These are phyloP conservation scores for Columba janthina DNA, from an alignment of 2,113 vertebrate genomes.

Conservation along the genomic window DNA sequence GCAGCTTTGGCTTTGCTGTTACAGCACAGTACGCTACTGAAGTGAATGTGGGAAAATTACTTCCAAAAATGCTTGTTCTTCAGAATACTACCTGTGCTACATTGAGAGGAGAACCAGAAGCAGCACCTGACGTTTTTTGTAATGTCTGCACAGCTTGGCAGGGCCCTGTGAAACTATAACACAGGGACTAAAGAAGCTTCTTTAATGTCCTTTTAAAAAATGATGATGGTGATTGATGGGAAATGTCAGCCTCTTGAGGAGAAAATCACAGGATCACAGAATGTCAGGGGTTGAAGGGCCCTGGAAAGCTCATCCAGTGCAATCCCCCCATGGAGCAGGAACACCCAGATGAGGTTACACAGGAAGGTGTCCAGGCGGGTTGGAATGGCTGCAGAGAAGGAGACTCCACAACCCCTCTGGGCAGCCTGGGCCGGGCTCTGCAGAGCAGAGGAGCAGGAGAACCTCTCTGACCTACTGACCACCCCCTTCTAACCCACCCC, in stretches of 20 bases:
- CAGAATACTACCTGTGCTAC: rapidly evolving
- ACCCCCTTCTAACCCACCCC: too few relatives aligned
- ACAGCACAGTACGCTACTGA: neutral
- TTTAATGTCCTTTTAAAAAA: neutral
- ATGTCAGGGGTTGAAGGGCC: too few relatives aligned
- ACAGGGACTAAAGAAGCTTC: neutral
- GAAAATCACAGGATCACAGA: neutral
- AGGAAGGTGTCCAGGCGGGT: too few relatives aligned
- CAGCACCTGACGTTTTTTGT: neutral
- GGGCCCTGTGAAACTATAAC: neutral
- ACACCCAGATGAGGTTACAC: too few relatives aligned
- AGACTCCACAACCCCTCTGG: too few relatives aligned
- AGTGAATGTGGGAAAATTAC: neutral
- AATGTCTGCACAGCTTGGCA: neutral
- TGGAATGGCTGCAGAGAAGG: too few relatives aligned
- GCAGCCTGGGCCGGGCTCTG: too few relatives aligned
- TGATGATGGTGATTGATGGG: neutral
- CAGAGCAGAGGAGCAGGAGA: too few relatives aligned
- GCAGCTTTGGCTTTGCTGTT: neutral
- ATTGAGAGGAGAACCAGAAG: neutral
- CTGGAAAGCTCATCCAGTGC: too few relatives aligned
- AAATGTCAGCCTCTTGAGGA: neutral
- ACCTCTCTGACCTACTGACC: too few relatives aligned
- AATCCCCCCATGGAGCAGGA: too few relatives aligned
- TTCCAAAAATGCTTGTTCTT: neutral